Conservation (phyloP, 2,888 invertebrate species). For the Plemyria rubiginata region DNA sequence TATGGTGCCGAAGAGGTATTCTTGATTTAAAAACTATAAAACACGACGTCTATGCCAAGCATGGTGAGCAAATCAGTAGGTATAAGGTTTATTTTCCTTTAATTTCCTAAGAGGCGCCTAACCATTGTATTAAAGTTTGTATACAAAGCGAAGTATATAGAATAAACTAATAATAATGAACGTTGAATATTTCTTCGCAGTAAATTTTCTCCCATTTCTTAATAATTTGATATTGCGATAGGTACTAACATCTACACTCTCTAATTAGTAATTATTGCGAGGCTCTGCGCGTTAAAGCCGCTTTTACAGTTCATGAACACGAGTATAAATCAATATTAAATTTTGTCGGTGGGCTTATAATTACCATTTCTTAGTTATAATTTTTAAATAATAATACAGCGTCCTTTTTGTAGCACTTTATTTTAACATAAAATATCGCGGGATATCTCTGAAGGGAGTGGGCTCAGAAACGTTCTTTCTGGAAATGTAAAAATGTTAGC, state of each 20-base stretch:
- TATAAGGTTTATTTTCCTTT: constrained; percentile 41
- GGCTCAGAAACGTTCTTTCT: too few relatives aligned
- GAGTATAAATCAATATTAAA: constrained; percentile 28
- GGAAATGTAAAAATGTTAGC: too few relatives aligned
- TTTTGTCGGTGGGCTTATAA: constrained; percentile 10
- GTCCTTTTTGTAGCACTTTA: too few relatives aligned
- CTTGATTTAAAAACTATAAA: constrained; percentile 18
- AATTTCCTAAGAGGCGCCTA: constrained; percentile 51
- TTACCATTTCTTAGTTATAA: neutral
- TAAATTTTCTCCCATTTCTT: constrained; percentile 33
- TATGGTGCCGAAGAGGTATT: too few relatives aligned
- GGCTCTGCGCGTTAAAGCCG: constrained; percentile 33
- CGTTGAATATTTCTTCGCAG: constrained; percentile 24
- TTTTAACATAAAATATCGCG: too few relatives aligned
- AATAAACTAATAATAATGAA: constrained; percentile 34
- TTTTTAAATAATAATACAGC: neutral
- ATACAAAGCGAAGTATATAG: constrained; percentile 19
- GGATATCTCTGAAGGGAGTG: too few relatives aligned
- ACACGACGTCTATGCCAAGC: constrained; percentile 40
- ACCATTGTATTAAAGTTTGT: constrained; percentile 39
- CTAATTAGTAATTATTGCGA: constrained; percentile 47
- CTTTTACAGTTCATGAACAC: constrained; percentile 27
- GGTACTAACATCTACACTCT: constrained; percentile 31
- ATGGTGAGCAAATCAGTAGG: constrained; percentile 41
- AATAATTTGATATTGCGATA: constrained; percentile 47